Base-by-base conservation (phyloP, 2,888 invertebrate species). In the Agrochola macilenta region DNA sequence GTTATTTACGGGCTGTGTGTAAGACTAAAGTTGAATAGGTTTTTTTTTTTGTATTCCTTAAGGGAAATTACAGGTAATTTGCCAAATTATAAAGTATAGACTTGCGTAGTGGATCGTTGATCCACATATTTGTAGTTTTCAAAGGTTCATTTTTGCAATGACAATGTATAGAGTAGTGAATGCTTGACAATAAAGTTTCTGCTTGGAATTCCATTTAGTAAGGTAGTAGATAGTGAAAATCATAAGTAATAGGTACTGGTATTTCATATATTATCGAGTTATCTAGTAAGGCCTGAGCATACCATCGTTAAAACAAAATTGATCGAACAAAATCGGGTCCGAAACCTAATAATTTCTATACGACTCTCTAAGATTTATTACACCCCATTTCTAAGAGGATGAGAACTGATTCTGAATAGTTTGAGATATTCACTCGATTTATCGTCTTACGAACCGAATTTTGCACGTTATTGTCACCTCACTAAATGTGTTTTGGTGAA, bases 401-500 rank as follows among this genome's bases (percentile, higher is more conserved):
- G 88, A 90, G 90, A 91, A 93, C 92, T 92, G 93, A 93, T 93
- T 93, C 93, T 92, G 92, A 93, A 94, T 93, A 93, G 93, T 93
- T 92, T 90, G 92, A 93, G 92, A 93, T 93, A 93, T 93, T 89
- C 88, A 81, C 75, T 74, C 90, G 88, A 93, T 93, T 93, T 93
- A 93, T 92, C 91, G 90, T 89, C 90, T 89, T 81, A 87, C 83
- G 88, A 90, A 88, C 87, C 82, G 88, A 89, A 88, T 91, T 90
- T 91, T 87, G 89, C 87, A 85, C 80, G 74, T 86, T 83, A 88
- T 88, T 83, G 79, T 87, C 83, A 81, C 81, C 74, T 81, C 79
- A 76, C 52, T 78, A 79, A 57, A 68, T 20, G 63, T 61, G 39
- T 35, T 54, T 43, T 43, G 49, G 17, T 9, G 43, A 71, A 52